Conservation (phyloP, 2,113 vertebrate species). For the Colinus virginianus region DNA sequence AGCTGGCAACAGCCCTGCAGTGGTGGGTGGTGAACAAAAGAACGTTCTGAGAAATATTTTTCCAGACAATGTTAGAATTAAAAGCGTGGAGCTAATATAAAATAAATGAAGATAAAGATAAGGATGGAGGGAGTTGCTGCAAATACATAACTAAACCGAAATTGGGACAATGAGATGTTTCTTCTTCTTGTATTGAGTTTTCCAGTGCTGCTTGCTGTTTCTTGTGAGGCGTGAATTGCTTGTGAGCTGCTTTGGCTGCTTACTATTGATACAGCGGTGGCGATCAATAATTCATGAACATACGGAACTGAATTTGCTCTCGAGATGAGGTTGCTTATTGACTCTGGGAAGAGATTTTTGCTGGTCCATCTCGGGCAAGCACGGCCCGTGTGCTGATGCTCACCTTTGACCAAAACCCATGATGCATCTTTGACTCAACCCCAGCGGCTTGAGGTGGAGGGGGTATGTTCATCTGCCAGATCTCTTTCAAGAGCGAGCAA, state of each 20-base stretch:
- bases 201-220: not conserved
- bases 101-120: not conserved
- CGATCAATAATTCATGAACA: not conserved
- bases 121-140: not conserved
- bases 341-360: not conserved
- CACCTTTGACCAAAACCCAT: not conserved
- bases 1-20: constrained; percentile 37
- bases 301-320: not conserved
- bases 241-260: not conserved
- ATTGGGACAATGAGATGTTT: not conserved
- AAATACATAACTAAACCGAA: not conserved
- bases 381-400: not conserved
- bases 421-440: not conserved
- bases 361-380: not conserved
- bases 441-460: accelerated
- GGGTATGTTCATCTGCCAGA: not conserved
- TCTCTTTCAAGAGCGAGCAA: not conserved
- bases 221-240: not conserved
- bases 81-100: not conserved
- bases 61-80: not conserved
- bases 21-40: constrained; percentile 43
- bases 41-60: not conserved
- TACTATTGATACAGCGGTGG: not conserved
- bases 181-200: not conserved
- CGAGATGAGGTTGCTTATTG: not conserved